Evolutionary conservation across 2,797 vertebrate species (phyloP).

Genomic region (Harpagifer antarcticus): DNA sequence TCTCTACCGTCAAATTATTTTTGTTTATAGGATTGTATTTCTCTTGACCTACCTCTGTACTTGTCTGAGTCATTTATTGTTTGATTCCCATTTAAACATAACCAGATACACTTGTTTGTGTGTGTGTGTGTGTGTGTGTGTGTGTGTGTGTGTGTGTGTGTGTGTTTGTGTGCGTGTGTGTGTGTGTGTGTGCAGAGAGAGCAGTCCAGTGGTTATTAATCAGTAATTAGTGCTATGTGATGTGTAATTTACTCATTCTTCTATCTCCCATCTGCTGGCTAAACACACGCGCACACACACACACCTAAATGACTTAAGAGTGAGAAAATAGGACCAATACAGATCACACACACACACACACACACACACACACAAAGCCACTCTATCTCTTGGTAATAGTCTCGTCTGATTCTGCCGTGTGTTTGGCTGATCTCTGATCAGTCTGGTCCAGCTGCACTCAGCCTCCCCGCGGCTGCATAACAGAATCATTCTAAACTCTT

Average conservation of each 20-base stretch:
- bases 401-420: constrained; percentile 70
- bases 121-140: constrained; percentile 15
- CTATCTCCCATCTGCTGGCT: constrained; percentile 73
- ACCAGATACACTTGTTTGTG: constrained; percentile 15
- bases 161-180: too few species aligned
- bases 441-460: constrained; percentile 63
- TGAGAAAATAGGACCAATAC: constrained; percentile 24
- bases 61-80: constrained; percentile 25
- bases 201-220: constrained; percentile 76
- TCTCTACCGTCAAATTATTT: constrained; percentile 17
- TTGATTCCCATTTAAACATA: constrained; percentile 22
- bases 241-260: constrained; percentile 76
- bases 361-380: constrained; percentile 26
- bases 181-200: not conserved
- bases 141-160: constrained; percentile 8
- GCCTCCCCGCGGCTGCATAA: constrained; percentile 58
- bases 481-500: constrained; percentile 61
- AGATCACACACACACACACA: constrained; percentile 24
- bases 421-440: constrained; percentile 70
- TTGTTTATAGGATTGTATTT: constrained; percentile 23
- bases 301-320: constrained; percentile 3
- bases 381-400: constrained; percentile 66
- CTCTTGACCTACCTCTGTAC: constrained; percentile 26
- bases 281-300: constrained; percentile 20
- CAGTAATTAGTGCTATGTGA: constrained; percentile 75